Percentiles rank a stretch among this genome's conserved stretches.
These are phyloP conservation scores for Hippopotamyrus pictus DNA, from an alignment of 2,797 vertebrate species.

Conservation along the genomic window DNA sequence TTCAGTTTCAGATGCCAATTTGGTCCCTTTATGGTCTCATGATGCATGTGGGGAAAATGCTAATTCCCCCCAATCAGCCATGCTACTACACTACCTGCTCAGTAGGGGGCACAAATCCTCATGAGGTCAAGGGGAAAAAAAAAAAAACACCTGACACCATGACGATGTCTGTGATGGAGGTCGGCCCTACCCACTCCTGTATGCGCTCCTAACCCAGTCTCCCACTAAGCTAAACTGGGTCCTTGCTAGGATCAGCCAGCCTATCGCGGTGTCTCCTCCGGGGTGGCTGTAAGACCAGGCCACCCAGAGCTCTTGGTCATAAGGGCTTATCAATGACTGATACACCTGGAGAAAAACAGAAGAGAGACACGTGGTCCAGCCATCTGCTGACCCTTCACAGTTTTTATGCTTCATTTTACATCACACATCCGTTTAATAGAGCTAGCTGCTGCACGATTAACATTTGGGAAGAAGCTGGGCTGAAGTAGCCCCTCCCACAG, in stretches of 20 bases:
- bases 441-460: background rate
- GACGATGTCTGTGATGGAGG: background rate
- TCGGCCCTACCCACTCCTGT: background rate
- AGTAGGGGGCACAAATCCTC: background rate
- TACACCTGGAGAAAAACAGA: slow-evolving; percentile 50
- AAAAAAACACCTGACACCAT: background rate
- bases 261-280: slow-evolving; percentile 24
- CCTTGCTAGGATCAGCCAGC: background rate
- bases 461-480: background rate
- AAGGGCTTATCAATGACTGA: slow-evolving; percentile 68
- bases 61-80: background rate
- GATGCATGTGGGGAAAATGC: background rate
- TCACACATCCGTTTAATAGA: background rate
- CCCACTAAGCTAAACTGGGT: background rate
- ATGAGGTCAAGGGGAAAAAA: background rate
- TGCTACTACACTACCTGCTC: background rate
- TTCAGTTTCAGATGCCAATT: background rate
- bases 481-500: background rate
- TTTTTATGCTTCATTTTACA: background rate
- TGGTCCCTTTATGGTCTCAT: background rate
- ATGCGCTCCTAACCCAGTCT: background rate
- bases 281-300: slow-evolving; percentile 19
- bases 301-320: slow-evolving; percentile 48
- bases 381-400: background rate
- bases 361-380: background rate